phyloP scores from a whole-genome alignment of 2,113 vertebrate species.

The Lophura nycthemera region DNA sequence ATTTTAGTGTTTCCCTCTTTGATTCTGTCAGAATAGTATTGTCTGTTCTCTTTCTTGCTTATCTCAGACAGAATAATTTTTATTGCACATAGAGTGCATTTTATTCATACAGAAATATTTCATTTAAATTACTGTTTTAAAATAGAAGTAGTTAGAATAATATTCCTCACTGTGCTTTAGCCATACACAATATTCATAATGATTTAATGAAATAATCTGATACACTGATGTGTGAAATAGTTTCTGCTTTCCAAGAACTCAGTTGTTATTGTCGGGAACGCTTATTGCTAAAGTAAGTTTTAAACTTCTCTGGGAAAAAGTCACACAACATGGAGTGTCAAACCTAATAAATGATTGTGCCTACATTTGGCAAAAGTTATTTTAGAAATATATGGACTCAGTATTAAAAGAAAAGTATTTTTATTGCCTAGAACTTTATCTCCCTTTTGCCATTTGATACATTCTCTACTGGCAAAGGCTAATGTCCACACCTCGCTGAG shows the following conservation, averaged over 20 bases:
- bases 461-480: not conserved
- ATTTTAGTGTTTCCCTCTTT: not conserved
- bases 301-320: not conserved
- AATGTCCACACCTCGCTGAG: not conserved
- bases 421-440: not conserved
- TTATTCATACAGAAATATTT: not conserved
- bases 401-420: not conserved
- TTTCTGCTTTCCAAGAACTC: not conserved
- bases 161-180: not conserved
- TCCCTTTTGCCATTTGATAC: not conserved
- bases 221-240: not conserved
- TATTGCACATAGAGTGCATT: not conserved
- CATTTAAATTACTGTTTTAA: constrained; percentile 11
- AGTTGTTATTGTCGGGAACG: not conserved
- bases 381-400: not conserved
- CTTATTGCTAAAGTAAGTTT: not conserved
- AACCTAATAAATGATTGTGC: not conserved
- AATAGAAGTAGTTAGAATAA: not conserved
- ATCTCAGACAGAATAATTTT: not conserved
- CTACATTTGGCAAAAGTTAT: not conserved
- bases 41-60: not conserved
- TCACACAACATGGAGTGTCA: not conserved
- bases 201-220: not conserved
- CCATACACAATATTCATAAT: not conserved
- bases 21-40: not conserved